A percentile compares a stretch with the other conserved stretches of the same genome.
These are phyloP conservation scores for Danio rerio DNA, from an alignment of 2,113 vertebrate species.

Conservation along the genomic window GRCz12tu NC_133199.1:44759501-44760000, in stretches of 20 bases:
- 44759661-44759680: neutral
- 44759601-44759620: too few species aligned
- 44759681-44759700: neutral
- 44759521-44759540: too few species aligned
- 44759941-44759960: neutral
- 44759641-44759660: too few species aligned
- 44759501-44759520: too few species aligned
- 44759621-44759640: too few species aligned
- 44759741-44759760: neutral
- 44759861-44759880: neutral
- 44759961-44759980: neutral
- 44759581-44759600: too few species aligned
- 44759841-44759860: neutral
- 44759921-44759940: conserved; percentile 17
- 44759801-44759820: neutral
- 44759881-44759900: neutral
- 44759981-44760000: neutral
- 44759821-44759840: neutral
- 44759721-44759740: neutral
- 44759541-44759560: too few species aligned
- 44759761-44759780: neutral
- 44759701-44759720: neutral
- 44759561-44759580: too few species aligned
- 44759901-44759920: neutral
- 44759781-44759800: neutral